Evolutionary conservation across 2,888 invertebrate genomes (phyloP), one percentile per base, ranked within the genome.

Genomic region (Lasioglossum lativentre): DNA sequence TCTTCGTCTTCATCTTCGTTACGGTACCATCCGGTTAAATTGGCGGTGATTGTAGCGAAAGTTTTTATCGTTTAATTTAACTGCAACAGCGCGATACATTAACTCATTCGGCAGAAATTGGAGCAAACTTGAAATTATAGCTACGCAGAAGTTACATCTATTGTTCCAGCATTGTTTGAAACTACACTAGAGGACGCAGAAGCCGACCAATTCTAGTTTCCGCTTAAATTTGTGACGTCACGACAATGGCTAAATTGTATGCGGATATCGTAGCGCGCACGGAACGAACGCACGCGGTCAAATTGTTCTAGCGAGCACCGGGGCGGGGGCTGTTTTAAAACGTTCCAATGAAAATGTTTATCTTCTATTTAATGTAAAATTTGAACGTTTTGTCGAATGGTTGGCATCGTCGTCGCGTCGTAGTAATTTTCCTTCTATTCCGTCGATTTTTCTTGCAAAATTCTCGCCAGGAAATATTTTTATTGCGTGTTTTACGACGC

Each of bases 141-240:
- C 81, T 82, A 75, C 73, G 52, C 66, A 47, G 80, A 75, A 82
- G 70, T 79, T 87, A 40, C 73, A 83, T 56, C 86, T 73, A 90
- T 87, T 83, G 81, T 89, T 76, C 75, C 80, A 66, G 77, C 80
- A 90, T 90, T 88, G 88, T 87, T 90, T 76, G 42, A 74, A 88
- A 82, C 72, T 83, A 75, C 80, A 80, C 70, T 75, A 75, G 82
- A 72, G 83, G 79, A 75, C 72, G 80, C 71, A 73, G 78, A 79
- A 88, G 75, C 76, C 78, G 76, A 73, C 73, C 78, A 80, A 86
- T 83, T 86, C 80, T 75, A 83, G 74, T 78, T 84, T 70, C 74
- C 80, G 82, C 83, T 86, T 84, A 80, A 88, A 89, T 88, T 87
- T 78, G 83, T 81, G 75, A 89, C 84, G 80, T 87, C 85, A 75